phyloP scores from a whole-genome alignment of 2,113 vertebrate genomes.

The Excalfactoria chinensis region DNA sequence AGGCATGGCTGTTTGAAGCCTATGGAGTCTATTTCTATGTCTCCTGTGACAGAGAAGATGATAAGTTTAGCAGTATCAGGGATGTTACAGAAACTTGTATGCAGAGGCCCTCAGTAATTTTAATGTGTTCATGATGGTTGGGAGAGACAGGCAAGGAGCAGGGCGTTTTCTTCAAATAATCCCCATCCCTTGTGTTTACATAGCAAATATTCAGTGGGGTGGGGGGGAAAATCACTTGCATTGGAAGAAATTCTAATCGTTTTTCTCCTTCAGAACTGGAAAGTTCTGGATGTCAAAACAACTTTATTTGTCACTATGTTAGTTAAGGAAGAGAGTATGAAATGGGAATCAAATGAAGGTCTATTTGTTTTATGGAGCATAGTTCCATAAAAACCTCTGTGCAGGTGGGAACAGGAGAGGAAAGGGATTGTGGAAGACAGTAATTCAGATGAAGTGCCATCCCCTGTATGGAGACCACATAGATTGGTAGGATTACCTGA shows the following conservation, averaged over 20 bases:
- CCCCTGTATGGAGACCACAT: background rate
- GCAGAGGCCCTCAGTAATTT: background rate
- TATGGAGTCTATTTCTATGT: fast-evolving
- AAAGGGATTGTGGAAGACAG: fast-evolving
- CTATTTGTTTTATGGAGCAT: background rate
- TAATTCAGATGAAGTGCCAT: background rate
- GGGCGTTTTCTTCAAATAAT: background rate
- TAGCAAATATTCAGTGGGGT: background rate
- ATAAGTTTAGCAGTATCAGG: background rate
- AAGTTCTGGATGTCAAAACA: background rate
- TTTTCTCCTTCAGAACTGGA: background rate
- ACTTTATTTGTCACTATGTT: background rate
- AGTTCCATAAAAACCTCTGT: background rate
- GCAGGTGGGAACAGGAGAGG: background rate
- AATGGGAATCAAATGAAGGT: background rate
- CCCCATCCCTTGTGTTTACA: background rate
- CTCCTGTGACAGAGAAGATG: background rate
- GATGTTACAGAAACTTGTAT: background rate
- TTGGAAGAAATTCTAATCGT: background rate
- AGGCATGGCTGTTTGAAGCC: background rate
- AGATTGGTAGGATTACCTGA: background rate
- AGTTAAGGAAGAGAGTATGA: background rate
- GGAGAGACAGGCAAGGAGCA: background rate
- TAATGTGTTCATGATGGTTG: background rate
- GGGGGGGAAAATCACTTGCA: fast-evolving